These are phyloP conservation scores for Pangasius larnaudii DNA, from an alignment of 2,797 vertebrate genomes.

Conservation along the genomic window DNA sequence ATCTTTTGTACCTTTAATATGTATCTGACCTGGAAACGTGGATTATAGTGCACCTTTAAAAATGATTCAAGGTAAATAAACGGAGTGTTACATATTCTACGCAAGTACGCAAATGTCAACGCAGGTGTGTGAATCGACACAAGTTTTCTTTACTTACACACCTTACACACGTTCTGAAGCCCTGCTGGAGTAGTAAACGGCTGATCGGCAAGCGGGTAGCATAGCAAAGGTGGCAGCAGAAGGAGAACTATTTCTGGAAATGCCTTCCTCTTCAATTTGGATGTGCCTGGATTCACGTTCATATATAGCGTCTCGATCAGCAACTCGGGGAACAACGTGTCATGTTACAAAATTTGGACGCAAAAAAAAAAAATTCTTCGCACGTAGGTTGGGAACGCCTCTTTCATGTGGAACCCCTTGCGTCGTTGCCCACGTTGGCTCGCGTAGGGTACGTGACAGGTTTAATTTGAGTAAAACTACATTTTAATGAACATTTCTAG, in stretches of 20 bases:
- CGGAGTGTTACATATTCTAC: neutral
- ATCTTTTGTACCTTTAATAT: neutral
- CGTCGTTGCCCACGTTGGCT: neutral
- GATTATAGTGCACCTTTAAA: no score
- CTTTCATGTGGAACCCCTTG: neutral
- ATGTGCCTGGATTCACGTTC: neutral
- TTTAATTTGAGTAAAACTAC: no score
- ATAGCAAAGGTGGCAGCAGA: neutral
- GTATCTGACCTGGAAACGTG: neutral
- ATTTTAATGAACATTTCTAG: neutral
- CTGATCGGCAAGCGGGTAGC: neutral
- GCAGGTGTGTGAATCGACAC: neutral
- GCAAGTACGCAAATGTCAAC: neutral
- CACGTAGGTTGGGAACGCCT: no score
- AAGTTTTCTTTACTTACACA: neutral
- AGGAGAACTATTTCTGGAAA: neutral
- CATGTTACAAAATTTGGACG: neutral
- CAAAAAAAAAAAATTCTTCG: neutral
- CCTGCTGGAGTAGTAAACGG: neutral
- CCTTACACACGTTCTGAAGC: neutral
- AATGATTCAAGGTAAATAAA: neutral
- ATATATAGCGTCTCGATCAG: neutral
- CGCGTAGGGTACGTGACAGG: no score
- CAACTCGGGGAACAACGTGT: neutral
- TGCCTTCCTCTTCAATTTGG: neutral